Evolutionary conservation across 1,140 invertebrate genomes (phyloP), one percentile per base, ranked within the genome.

Genomic region (Ostrea denselamellosa): DNA sequence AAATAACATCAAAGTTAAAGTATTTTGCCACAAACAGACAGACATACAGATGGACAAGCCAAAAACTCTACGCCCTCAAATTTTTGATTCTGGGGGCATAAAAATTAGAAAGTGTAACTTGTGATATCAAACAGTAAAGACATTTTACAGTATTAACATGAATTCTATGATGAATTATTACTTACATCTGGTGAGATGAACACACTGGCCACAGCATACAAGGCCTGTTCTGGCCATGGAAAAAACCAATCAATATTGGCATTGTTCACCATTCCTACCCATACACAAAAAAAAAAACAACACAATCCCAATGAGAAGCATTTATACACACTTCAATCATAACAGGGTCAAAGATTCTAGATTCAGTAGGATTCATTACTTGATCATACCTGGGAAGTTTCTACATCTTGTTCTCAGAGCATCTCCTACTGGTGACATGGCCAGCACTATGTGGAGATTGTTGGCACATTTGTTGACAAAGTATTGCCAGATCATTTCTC

Each of bases 121-220:
- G 34, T 44, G 34, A 1, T 44, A 44, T 19, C 12, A 19, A 58
- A 17, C n/a, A 62, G 56, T 62, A 62, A 62, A 62, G 56, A 62
- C 19, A 62, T 19, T 62, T 62, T 19, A 8, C 28, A 12, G 14
- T 17, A 19, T 44, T 22, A 28, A 81, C 14, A 19, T 28, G 28
- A 1, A 81, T 22, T 28, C 44, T 17, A 8, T 34, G 44, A 54
- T 83, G 52, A 52, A 19, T 22, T 17, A 51, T 17, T 22, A 83
- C 90, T 92, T 93, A 95, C 95, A 89, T 95, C 95, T 82, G 94
- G 91, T 12, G 94, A 96, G 0, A 98, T 95, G 91, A 97, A 97
- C 8, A 97, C 96, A 83, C 97, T 97, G 8, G 98, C 98, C 10
- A 99, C 98, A 0, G 97, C 97, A 77, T 97, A 95, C 96, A 58